Evolutionary conservation across 2,888 invertebrate species (phyloP).

Genomic region (Schrankia costaestrigalis): DNA sequence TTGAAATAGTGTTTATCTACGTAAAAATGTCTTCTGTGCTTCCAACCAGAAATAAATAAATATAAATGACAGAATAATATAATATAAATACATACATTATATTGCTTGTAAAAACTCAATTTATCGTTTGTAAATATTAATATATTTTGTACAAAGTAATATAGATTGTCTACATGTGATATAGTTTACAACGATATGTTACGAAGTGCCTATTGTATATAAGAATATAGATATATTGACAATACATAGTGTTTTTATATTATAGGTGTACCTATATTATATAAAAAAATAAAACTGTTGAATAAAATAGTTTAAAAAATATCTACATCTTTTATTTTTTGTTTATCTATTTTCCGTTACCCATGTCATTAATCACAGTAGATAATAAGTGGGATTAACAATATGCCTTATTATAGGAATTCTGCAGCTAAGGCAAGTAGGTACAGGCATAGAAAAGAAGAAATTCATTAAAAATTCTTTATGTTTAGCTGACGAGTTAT

Average conservation of each 20-base stretch:
- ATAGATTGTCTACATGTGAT: slow-evolving; percentile 65
- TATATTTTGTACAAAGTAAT: slow-evolving; percentile 52
- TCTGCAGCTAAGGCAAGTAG: too few relatives aligned
- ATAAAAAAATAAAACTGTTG: slow-evolving; percentile 56
- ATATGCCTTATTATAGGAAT: too few relatives aligned
- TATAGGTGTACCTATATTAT: slow-evolving; percentile 48
- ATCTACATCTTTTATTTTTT: slow-evolving; percentile 8
- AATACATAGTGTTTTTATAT: slow-evolving; percentile 34
- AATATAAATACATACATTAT: too few relatives aligned
- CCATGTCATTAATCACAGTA: too few relatives aligned
- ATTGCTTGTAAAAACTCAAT: slow-evolving; percentile 14
- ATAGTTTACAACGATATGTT: slow-evolving; percentile 69
- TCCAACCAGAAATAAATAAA: too few relatives aligned
- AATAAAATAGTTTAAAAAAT: slow-evolving; percentile 59
- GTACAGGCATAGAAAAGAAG: too few relatives aligned
- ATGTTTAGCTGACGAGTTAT: too few relatives aligned
- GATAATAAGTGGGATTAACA: too few relatives aligned
- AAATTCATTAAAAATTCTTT: too few relatives aligned
- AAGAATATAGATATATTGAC: slow-evolving; percentile 39
- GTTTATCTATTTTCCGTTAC: neutral
- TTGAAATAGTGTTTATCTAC: too few relatives aligned
- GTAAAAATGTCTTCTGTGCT: slow-evolving; percentile 39
- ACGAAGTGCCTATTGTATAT: slow-evolving; percentile 68
- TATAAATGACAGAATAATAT: too few relatives aligned
- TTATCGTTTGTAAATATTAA: slow-evolving; percentile 37